Conservation (phyloP, 2,113 vertebrate genomes). For the Vulpes ferrilata region DNA sequence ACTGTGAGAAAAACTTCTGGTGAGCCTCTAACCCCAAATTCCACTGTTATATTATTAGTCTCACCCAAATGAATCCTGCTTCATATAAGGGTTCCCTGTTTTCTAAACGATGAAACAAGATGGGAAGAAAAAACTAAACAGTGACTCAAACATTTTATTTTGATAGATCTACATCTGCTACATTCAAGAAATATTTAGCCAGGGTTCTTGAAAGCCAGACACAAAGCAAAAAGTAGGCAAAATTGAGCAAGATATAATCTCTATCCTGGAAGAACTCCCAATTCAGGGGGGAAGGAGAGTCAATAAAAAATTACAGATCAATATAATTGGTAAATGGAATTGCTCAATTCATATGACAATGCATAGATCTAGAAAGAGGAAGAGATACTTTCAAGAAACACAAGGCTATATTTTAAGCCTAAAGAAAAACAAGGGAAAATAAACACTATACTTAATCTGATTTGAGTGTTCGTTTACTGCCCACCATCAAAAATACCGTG, state of each 20-base stretch:
- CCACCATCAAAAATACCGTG: slow-evolving; percentile 6
- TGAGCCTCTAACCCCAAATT: slow-evolving; percentile 31
- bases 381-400: slow-evolving; percentile 4
- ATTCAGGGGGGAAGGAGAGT: background rate
- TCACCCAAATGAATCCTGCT: slow-evolving; percentile 30
- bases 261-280: background rate
- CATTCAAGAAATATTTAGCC: slow-evolving; percentile 42
- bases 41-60: background rate
- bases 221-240: background rate
- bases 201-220: slow-evolving; percentile 47
- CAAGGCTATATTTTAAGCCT: slow-evolving; percentile 2
- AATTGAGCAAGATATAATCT: background rate
- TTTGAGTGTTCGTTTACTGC: background rate
- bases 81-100: background rate
- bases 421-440: slow-evolving; percentile 21
- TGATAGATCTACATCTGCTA: slow-evolving; percentile 22
- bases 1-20: slow-evolving; percentile 32
- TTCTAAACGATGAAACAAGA: slow-evolving; percentile 49
- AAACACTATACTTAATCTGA: slow-evolving; percentile 11
- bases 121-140: background rate
- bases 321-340: slow-evolving; percentile 29
- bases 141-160: slow-evolving; percentile 12
- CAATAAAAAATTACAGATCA: slow-evolving; percentile 23
- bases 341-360: slow-evolving; percentile 11
- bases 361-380: background rate